Percentiles rank a stretch among this genome's conserved stretches.
These are phyloP conservation scores for Ophthalmolycus amberensis DNA, from an alignment of 2,113 vertebrate genomes.

Conservation along the genomic window DNA sequence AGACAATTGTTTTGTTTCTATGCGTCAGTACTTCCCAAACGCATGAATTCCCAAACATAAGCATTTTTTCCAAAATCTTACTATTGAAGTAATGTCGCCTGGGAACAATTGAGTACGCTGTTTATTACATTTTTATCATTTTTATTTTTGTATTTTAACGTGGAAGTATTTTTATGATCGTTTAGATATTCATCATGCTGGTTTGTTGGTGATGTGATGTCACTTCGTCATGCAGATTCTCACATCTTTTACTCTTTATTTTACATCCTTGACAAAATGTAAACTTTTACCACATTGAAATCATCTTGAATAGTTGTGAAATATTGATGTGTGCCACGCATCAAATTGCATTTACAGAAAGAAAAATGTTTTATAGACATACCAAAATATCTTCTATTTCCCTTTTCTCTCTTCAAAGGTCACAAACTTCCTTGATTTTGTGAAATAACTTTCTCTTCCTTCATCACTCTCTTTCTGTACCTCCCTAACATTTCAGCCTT, in stretches of 20 bases:
- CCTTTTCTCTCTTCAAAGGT: not conserved
- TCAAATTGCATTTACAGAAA: not conserved
- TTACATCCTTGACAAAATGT: not conserved
- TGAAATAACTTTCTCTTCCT: not conserved
- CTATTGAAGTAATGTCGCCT: not conserved
- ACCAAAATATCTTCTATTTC: not conserved
- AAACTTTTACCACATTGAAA: not conserved
- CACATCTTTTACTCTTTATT: not conserved
- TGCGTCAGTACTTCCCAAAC: not conserved
- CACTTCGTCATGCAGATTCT: not conserved
- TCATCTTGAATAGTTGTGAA: not conserved
- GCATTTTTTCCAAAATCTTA: not conserved
- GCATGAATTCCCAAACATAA: not conserved
- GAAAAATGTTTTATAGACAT: not conserved
- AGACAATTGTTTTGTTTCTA: conserved; percentile 28
- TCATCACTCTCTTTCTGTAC: not conserved
- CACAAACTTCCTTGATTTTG: not conserved
- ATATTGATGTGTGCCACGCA: not conserved
- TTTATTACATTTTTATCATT: not conserved
- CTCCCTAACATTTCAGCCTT: conserved; percentile 81
- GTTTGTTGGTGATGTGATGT: not conserved
- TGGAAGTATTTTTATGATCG: not conserved
- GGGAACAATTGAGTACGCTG: not conserved
- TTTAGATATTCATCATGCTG: not conserved
- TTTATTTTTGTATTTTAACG: not conserved